Conservation (phyloP, 1,140 invertebrate species). For the Drosophila leontia region DNA sequence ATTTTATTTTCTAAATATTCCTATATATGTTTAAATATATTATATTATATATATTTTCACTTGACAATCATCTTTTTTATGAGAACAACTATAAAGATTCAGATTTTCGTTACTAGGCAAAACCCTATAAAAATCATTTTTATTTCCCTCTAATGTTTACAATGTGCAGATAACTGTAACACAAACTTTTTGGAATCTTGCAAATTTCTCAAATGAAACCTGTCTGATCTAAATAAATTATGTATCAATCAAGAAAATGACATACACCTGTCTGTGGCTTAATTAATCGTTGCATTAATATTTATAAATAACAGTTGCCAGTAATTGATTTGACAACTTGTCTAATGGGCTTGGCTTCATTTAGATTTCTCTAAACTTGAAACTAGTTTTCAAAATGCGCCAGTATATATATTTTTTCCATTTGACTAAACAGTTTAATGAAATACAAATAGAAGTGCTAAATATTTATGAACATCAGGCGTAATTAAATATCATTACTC, state of each 20-base stretch:
- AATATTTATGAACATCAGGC: conserved; percentile 6
- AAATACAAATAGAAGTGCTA: background rate
- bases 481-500: background rate
- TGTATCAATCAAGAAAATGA: conserved; percentile 2
- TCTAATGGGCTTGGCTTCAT: background rate
- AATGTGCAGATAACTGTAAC: background rate
- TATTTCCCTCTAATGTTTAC: background rate
- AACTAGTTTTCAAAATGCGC: conserved; percentile 8
- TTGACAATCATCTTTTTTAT: background rate
- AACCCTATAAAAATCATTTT: background rate
- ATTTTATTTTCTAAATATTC: too few species aligned
- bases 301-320: conserved; percentile 15
- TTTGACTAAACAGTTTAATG: conserved; percentile 2
- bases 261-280: background rate
- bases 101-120: background rate
- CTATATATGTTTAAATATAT: too few species aligned
- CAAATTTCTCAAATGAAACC: background rate
- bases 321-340: conserved; percentile 27
- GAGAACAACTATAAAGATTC: background rate
- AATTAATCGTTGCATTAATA: conserved; percentile 27
- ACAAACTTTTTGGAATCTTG: background rate
- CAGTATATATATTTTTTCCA: background rate
- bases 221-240: conserved; percentile 16
- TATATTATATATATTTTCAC: too few species aligned
- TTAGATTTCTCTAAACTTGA: background rate